Percentiles rank a stretch among this genome's conserved stretches.
These are phyloP conservation scores for Papilio gigon DNA, from an alignment of 2,888 invertebrate genomes.

Conservation along the genomic window DNA sequence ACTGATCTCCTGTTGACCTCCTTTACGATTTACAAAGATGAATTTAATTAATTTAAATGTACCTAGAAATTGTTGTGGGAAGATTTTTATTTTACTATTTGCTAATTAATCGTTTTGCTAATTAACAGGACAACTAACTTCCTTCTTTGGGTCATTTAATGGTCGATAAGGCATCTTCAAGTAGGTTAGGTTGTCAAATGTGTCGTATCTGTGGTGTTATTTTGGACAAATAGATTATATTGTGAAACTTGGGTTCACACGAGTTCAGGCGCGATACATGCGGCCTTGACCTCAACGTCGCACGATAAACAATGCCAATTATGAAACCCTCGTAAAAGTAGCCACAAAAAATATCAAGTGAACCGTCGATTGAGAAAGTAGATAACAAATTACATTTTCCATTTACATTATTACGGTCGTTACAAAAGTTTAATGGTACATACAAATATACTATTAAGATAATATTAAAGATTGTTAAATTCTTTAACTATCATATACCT, in stretches of 20 bases:
- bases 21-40: background rate
- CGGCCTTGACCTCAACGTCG: constrained; percentile 68
- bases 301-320: constrained; percentile 67
- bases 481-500: background rate
- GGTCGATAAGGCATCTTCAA: background rate
- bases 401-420: background rate
- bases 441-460: background rate
- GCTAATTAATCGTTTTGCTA: too few species aligned
- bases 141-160: too few species aligned
- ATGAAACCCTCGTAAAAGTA: constrained; percentile 46
- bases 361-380: constrained; percentile 10
- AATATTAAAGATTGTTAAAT: background rate
- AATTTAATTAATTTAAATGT: too few species aligned
- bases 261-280: constrained; percentile 64
- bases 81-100: too few species aligned
- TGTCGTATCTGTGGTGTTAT: background rate
- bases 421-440: background rate
- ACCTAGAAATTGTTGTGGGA: too few species aligned
- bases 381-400: background rate
- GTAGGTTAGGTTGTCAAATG: constrained; percentile 44
- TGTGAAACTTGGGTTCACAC: constrained; percentile 61
- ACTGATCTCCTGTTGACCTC: background rate
- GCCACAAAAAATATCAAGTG: constrained; percentile 24
- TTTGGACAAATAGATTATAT: constrained; percentile 42
- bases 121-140: too few species aligned